Evolutionary conservation across 2,113 vertebrate genomes (phyloP).

Genomic region (Crotalus helleri): DNA sequence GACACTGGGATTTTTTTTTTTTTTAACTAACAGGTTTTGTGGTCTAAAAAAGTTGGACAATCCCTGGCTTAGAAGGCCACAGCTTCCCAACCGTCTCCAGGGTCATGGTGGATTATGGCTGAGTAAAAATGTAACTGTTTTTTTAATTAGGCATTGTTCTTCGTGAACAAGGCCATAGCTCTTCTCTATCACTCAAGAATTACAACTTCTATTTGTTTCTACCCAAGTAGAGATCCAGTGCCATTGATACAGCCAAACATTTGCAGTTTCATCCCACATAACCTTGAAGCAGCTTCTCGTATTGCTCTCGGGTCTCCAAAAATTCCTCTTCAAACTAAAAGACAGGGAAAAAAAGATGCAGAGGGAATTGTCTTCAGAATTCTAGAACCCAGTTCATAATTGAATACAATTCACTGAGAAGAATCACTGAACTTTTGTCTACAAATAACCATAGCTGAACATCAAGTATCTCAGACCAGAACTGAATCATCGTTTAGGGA

Average conservation of each 20-base stretch:
- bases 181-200: background rate
- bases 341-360: constrained; percentile 6
- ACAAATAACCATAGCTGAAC: background rate
- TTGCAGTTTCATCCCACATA: background rate
- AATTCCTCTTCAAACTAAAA: constrained; percentile 84
- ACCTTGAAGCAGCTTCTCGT: constrained; percentile 78
- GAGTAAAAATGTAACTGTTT: background rate
- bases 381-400: constrained; percentile 3
- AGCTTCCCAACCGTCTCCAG: background rate
- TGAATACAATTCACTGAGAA: background rate
- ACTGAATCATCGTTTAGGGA: background rate
- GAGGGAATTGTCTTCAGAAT: background rate
- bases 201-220: background rate
- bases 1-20: background rate
- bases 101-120: background rate
- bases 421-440: background rate
- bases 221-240: background rate
- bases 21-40: background rate
- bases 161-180: background rate
- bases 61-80: background rate
- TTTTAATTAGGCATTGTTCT: background rate
- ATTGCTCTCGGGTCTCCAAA: constrained; percentile 78
- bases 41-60: background rate
- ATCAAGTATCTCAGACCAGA: background rate
- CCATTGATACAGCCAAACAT: background rate